Evolutionary conservation across 2,888 invertebrate species (phyloP).

Genomic region (Muscina levida): DNA sequence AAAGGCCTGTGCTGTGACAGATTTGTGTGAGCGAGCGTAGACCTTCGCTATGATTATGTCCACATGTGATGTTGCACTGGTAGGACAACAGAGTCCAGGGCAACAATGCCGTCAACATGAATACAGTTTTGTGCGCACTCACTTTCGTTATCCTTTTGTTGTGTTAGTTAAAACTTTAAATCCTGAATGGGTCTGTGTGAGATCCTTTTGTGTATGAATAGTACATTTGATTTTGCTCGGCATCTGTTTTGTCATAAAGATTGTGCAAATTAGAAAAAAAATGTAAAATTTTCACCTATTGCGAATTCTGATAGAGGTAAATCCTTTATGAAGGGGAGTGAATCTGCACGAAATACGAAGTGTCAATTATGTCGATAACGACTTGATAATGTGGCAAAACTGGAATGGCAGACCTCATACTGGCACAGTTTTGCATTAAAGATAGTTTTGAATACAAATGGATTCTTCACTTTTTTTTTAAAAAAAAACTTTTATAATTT

Average conservation of each 20-base stretch:
- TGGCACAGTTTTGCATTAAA: too few species aligned
- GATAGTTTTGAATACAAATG: too few species aligned
- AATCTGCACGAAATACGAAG: background rate
- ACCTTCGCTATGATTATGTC: constrained; percentile 30
- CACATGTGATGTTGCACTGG: constrained; percentile 7
- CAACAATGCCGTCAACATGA: background rate
- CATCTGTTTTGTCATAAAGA: constrained; percentile 20
- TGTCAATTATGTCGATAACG: constrained; percentile 17
- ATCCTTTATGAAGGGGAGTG: constrained; percentile 14
- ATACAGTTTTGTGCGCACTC: background rate
- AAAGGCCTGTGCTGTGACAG: constrained; percentile 29
- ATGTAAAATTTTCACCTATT: constrained; percentile 4
- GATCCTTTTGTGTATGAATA: constrained; percentile 26
- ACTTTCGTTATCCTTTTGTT: background rate
- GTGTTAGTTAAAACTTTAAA: constrained; percentile 28
- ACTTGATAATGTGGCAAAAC: constrained; percentile 19
- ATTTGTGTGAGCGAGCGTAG: constrained; percentile 22
- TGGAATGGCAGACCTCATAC: background rate
- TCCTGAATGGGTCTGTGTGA: constrained; percentile 35
- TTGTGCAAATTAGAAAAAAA: background rate
- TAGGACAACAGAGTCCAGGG: background rate
- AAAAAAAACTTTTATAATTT: too few species aligned
- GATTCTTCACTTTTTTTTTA: too few species aligned
- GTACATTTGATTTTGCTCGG: background rate
- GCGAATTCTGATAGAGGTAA: constrained; percentile 6